A percentile compares a stretch with the other conserved stretches of the same genome.
Conservation (phyloP, 2,888 invertebrate genomes). For the Thalpophila matura region DNA sequence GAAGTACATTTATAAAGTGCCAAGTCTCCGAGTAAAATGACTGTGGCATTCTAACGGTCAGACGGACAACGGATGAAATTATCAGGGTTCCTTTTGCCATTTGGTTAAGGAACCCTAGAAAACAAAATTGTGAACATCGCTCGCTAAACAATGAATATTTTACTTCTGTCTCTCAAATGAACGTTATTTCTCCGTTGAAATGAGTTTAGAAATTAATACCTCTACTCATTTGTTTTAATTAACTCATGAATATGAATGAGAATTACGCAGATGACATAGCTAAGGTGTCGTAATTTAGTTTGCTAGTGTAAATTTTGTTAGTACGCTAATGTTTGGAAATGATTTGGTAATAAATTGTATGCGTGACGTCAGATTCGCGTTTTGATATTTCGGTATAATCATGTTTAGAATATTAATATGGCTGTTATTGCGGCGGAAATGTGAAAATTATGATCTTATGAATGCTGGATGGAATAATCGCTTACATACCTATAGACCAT, state of each 20-base stretch:
- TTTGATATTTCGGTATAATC: conserved; percentile 1
- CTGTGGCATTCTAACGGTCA: no score
- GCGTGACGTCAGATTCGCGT: background rate
- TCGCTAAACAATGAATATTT: conserved; percentile 66
- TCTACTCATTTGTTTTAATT: conserved; percentile 82
- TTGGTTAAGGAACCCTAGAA: no score
- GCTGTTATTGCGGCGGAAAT: conserved; percentile 2
- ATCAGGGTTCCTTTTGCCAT: no score
- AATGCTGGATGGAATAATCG: background rate
- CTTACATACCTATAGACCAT: no score
- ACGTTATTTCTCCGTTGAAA: conserved; percentile 73
- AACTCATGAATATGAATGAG: conserved; percentile 82
- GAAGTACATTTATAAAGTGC: no score
- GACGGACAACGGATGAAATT: no score
- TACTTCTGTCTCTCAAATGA: conserved; percentile 67
- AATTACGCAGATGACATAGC: conserved; percentile 74
- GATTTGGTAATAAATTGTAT: conserved; percentile 48
- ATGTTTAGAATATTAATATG: background rate
- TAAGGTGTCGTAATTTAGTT: conserved; percentile 69
- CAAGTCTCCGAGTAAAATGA: no score
- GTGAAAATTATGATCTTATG: background rate
- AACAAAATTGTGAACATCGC: conserved; percentile 48
- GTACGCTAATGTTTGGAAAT: conserved; percentile 55
- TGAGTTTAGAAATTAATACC: conserved; percentile 82
- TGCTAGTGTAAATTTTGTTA: conserved; percentile 62